phyloP scores from a whole-genome alignment of 2,888 invertebrate genomes.

The Tribolium freemani region DNA sequence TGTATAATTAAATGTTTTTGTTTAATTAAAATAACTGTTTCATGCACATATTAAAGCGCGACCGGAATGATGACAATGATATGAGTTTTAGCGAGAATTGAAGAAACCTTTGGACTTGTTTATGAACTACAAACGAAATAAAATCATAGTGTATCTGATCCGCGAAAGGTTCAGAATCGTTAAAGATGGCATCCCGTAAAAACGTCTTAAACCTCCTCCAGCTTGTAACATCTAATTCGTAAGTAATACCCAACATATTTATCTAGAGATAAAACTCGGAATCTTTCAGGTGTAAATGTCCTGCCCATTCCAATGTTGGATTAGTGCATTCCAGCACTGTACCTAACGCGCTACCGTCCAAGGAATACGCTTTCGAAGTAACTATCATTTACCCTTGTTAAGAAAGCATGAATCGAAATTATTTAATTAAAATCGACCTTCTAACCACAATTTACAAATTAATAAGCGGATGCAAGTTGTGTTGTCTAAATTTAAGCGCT shows the following conservation, averaged over 20 bases:
- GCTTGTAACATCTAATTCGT: conserved; percentile 77
- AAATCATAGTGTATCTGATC: background rate
- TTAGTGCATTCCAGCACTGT: conserved; percentile 65
- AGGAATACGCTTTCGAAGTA: conserved; percentile 86
- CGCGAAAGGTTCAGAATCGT: background rate
- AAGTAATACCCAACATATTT: conserved; percentile 66
- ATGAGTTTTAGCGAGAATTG: conserved; percentile 3
- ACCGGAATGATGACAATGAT: background rate
- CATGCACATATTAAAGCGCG: too few relatives aligned
- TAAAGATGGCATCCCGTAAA: conserved; percentile 70
- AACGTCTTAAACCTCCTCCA: conserved; percentile 77
- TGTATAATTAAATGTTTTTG: too few relatives aligned
- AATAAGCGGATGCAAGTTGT: conserved; percentile 34
- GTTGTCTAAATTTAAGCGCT: conserved; percentile 34
- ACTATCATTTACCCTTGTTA: conserved; percentile 47
- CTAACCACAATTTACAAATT: conserved; percentile 36
- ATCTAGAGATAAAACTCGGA: background rate
- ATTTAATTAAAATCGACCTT: conserved; percentile 40
- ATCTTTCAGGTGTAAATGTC: conserved; percentile 79
- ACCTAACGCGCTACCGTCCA: conserved; percentile 72
- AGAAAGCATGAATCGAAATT: conserved; percentile 38
- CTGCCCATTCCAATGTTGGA: conserved; percentile 77
- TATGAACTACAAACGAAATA: conserved; percentile 31
- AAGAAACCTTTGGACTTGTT: conserved; percentile 42
- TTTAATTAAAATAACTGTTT: too few relatives aligned